Percentiles rank a stretch among this genome's conserved stretches.
phyloP scores from a whole-genome alignment of 2,888 invertebrate species.

The Hypomecis punctinalis region DNA sequence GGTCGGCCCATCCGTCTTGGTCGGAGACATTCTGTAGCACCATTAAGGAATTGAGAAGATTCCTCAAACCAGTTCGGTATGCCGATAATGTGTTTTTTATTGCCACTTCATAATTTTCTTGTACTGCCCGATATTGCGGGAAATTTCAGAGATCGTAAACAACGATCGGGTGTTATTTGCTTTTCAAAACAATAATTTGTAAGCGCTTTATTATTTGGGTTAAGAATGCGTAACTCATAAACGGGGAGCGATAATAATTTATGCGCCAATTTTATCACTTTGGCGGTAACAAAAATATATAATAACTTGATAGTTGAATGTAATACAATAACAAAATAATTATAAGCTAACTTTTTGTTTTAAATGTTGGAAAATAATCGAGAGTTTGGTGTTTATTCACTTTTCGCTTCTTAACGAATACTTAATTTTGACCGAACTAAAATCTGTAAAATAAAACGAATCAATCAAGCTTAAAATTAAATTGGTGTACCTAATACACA shows the following conservation, averaged over 20 bases:
- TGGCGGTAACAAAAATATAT: constrained; percentile 11
- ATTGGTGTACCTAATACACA: too few species aligned
- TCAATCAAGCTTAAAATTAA: too few species aligned
- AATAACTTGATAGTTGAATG: neutral
- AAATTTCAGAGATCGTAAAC: constrained; percentile 31
- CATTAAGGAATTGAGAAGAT: constrained; percentile 70
- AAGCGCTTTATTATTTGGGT: constrained; percentile 25
- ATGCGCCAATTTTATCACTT: constrained; percentile 20
- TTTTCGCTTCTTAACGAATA: too few species aligned
- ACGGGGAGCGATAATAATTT: constrained; percentile 13
- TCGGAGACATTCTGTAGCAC: constrained; percentile 56
- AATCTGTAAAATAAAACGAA: too few species aligned
- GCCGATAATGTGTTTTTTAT: constrained; percentile 62
- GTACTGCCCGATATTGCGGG: constrained; percentile 44
- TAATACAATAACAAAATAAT: too few species aligned
- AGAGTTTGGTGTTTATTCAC: too few species aligned
- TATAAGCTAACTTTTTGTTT: too few species aligned
- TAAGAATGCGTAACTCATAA: constrained; percentile 18
- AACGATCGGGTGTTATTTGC: constrained; percentile 29
- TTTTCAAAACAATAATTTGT: constrained; percentile 30
- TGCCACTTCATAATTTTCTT: constrained; percentile 61
- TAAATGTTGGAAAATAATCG: too few species aligned
- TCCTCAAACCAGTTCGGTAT: constrained; percentile 52
- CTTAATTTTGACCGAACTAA: too few species aligned
- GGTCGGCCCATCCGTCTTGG: constrained; percentile 38